phyloP scores from a whole-genome alignment of 2,113 vertebrate species.

The Coreoperca whiteheadi region DNA sequence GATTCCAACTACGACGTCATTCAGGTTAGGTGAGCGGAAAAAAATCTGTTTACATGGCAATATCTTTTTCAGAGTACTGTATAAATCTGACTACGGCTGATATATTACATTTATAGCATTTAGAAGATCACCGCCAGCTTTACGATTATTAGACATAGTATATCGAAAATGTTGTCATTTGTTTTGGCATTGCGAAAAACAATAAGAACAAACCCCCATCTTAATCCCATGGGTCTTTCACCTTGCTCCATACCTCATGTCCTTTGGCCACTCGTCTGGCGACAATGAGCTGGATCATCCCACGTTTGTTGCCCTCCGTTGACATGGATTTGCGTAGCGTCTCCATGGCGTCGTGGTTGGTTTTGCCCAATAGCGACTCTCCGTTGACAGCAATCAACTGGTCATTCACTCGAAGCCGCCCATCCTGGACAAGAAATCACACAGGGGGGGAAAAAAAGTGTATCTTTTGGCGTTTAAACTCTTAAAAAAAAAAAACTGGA shows the following conservation, averaged over 20 bases:
- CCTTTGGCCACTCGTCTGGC: conserved; percentile 89
- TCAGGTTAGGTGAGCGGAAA: not conserved
- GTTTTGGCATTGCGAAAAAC: not conserved
- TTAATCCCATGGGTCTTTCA: not conserved
- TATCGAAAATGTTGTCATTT: not conserved
- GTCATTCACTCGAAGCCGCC: conserved; percentile 94
- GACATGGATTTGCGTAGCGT: conserved; percentile 97
- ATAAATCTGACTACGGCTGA: not conserved
- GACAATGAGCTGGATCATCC: conserved; percentile 98
- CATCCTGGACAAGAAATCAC: conserved; percentile 85
- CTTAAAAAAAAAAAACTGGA: not conserved
- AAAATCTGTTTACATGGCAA: not conserved
- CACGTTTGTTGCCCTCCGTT: conserved; percentile 94
- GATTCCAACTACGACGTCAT: not conserved
- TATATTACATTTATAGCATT: not conserved
- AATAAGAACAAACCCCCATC: too few relatives aligned
- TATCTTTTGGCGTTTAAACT: not conserved
- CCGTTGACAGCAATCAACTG: conserved; percentile 97
- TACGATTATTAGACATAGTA: not conserved
- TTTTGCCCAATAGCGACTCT: conserved; percentile 95
- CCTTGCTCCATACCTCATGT: conserved; percentile 84
- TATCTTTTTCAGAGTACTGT: not conserved
- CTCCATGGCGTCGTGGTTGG: conserved; percentile 99
- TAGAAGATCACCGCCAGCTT: not conserved
- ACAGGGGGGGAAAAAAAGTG: fast-evolving